phyloP scores from a whole-genome alignment of 2,888 invertebrate genomes.

The Schizaphis graminum region DNA sequence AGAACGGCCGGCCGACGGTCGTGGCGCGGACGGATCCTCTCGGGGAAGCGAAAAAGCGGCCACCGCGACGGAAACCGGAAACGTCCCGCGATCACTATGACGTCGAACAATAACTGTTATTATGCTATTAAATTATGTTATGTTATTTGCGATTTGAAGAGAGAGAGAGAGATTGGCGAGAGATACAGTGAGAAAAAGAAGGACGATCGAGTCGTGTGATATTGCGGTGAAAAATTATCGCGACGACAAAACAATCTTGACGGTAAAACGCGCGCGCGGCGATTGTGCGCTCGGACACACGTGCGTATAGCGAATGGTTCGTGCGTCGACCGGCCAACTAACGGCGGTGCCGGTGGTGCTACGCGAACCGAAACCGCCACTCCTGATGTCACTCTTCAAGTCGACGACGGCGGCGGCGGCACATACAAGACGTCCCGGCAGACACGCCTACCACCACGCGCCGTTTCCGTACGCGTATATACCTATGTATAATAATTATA shows the following conservation, averaged over 20 bases:
- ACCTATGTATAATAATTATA: too few species aligned
- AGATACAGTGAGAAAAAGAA: neutral
- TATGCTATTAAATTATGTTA: neutral
- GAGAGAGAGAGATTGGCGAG: neutral
- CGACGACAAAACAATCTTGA: neutral
- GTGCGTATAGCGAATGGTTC: slow-evolving; percentile 55
- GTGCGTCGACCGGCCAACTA: slow-evolving; percentile 7
- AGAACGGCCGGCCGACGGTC: neutral
- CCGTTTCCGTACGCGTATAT: neutral
- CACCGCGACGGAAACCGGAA: neutral
- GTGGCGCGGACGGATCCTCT: neutral
- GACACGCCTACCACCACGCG: slow-evolving; percentile 34
- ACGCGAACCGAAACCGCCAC: slow-evolving; percentile 51
- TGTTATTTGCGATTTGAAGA: neutral
- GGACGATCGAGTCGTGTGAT: neutral
- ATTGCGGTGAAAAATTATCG: neutral
- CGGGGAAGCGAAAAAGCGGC: neutral
- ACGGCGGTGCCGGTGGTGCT: neutral
- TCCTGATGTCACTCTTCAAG: slow-evolving; percentile 58
- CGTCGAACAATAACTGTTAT: neutral
- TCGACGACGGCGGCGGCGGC: neutral
- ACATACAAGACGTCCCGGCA: slow-evolving; percentile 10
- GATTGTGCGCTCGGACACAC: slow-evolving; percentile 63
- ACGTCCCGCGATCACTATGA: neutral
- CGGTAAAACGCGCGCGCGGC: slow-evolving; percentile 46